Evolutionary conservation across 2,113 vertebrate species (phyloP).

Genomic region (Caranx ignobilis): DNA sequence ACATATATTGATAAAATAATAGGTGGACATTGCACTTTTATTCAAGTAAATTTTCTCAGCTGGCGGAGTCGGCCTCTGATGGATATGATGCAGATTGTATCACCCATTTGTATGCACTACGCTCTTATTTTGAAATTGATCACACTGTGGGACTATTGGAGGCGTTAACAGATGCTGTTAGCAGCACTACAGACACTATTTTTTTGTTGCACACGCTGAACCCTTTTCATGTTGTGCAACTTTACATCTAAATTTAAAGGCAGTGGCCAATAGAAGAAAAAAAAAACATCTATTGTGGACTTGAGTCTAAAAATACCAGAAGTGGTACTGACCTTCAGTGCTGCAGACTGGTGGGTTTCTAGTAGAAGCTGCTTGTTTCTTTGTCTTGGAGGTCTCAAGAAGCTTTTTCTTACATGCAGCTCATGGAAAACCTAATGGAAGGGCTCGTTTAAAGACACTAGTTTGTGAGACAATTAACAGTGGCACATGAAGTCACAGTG

Average conservation of each 20-base stretch:
- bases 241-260: neutral
- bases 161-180: neutral
- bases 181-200: neutral
- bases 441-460: constrained; percentile 6
- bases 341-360: neutral
- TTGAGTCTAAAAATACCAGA: neutral
- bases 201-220: neutral
- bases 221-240: neutral
- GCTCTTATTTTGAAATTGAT: neutral
- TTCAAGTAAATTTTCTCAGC: neutral
- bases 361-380: neutral
- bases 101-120: neutral
- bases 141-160: neutral
- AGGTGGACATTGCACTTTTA: neutral
- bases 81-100: neutral
- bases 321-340: constrained; percentile 30
- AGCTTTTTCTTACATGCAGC: constrained; percentile 2
- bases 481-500: constrained; percentile 12
- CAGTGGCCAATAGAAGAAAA: neutral
- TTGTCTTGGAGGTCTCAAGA: neutral
- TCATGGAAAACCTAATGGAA: neutral
- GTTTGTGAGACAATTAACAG: constrained; percentile 4
- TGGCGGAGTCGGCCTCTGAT: neutral
- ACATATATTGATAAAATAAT: neutral
- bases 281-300: neutral